These are phyloP conservation scores for Diuraphis noxia DNA, from an alignment of 1,140 invertebrate genomes.

Conservation along the genomic window DNA sequence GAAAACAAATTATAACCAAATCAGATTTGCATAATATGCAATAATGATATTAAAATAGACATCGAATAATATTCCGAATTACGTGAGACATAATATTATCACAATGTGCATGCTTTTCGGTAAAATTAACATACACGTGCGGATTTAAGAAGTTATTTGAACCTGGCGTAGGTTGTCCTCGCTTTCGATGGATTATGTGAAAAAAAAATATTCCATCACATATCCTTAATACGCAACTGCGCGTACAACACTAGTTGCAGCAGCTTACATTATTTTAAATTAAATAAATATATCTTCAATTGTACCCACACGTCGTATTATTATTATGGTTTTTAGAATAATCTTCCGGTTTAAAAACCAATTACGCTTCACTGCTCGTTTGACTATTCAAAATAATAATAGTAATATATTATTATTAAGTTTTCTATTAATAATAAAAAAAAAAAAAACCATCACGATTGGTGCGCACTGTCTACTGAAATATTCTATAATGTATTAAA, in stretches of 20 bases:
- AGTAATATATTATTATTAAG: not conserved
- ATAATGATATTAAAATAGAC: conserved; percentile 26
- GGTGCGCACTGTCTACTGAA: not conserved
- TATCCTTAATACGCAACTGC: not conserved
- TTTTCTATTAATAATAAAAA: not conserved
- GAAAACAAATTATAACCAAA: not conserved
- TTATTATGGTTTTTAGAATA: not conserved
- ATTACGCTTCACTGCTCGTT: not conserved
- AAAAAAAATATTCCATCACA: not conserved
- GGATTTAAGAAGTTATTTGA: not conserved
- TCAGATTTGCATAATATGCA: not conserved
- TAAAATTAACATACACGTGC: not conserved
- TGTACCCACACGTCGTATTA: not conserved
- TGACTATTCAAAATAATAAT: not conserved
- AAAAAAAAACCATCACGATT: too few relatives aligned
- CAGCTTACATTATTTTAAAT: not conserved
- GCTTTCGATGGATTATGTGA: not conserved
- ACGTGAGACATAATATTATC: not conserved
- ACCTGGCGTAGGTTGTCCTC: not conserved
- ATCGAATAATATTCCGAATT: not conserved
- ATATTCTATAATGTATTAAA: not conserved
- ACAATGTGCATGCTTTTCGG: not conserved
- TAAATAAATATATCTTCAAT: not conserved
- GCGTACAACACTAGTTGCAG: not conserved
- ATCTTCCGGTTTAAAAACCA: not conserved